These are phyloP conservation scores for Kobus ellipsiprymnus DNA, from an alignment of 2,113 vertebrate species.

Conservation along the genomic window DNA sequence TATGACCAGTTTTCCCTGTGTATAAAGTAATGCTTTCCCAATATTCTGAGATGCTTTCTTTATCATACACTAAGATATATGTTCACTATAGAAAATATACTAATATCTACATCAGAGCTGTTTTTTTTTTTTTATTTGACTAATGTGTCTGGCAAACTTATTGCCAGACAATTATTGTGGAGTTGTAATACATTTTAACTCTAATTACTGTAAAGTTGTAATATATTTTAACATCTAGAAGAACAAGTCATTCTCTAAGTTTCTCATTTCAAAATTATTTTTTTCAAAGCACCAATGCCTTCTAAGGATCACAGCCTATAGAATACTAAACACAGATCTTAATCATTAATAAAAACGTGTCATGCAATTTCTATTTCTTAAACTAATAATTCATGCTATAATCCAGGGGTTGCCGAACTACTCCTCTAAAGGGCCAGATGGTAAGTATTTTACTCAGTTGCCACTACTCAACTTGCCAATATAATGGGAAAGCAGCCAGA, in stretches of 20 bases:
- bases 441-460: background rate
- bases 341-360: background rate
- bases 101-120: background rate
- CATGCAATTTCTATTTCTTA: background rate
- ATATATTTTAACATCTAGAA: constrained; percentile 2
- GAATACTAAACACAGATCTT: background rate
- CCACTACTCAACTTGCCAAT: background rate
- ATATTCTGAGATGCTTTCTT: background rate
- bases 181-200: background rate
- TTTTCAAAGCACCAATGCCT: background rate
- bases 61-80: background rate
- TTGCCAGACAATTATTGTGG: background rate
- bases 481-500: background rate
- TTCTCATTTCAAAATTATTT: constrained; percentile 28
- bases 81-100: background rate
- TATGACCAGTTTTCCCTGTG: background rate
- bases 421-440: background rate
- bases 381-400: background rate
- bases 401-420: background rate
- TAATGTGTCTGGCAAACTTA: background rate
- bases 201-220: background rate
- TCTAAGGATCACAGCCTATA: background rate
- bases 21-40: background rate
- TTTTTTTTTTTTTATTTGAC: background rate
- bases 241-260: background rate